A percentile compares a stretch with the other conserved stretches of the same genome.
phyloP scores from a whole-genome alignment of 2,113 vertebrate species.

The Athene cunicularia region DNA sequence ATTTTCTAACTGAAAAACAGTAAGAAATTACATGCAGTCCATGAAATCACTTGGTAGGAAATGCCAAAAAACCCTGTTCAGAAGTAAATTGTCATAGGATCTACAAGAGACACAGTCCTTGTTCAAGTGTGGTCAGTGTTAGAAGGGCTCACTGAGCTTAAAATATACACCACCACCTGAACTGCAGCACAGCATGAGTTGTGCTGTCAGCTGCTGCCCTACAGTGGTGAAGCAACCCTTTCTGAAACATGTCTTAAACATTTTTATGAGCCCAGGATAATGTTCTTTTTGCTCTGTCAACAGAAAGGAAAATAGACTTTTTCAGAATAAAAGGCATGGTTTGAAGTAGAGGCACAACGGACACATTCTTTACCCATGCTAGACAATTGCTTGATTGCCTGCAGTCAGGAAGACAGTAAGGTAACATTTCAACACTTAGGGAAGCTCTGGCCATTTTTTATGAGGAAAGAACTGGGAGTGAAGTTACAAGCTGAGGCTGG shows the following conservation, averaged over 20 bases:
- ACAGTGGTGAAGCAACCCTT: not conserved
- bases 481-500: constrained; percentile 10
- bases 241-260: not conserved
- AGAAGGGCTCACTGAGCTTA: not conserved
- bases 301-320: not conserved
- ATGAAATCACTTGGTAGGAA: not conserved
- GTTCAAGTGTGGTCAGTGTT: not conserved
- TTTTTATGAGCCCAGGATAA: not conserved
- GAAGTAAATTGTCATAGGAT: not conserved
- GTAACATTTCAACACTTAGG: not conserved
- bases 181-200: rapidly evolving
- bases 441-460: not conserved
- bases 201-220: not conserved
- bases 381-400: not conserved
- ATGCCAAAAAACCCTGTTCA: not conserved
- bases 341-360: not conserved
- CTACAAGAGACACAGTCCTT: not conserved
- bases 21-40: not conserved
- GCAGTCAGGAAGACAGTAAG: not conserved
- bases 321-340: not conserved
- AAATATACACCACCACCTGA: not conserved
- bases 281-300: not conserved
- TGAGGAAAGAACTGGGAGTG: not conserved
- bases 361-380: not conserved
- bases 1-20: not conserved